A percentile compares a stretch with the other conserved stretches of the same genome.
These are phyloP conservation scores for Virgularia gustaviana DNA, from an alignment of 92 coral and sea anemone species.

Conservation along the genomic window DNA sequence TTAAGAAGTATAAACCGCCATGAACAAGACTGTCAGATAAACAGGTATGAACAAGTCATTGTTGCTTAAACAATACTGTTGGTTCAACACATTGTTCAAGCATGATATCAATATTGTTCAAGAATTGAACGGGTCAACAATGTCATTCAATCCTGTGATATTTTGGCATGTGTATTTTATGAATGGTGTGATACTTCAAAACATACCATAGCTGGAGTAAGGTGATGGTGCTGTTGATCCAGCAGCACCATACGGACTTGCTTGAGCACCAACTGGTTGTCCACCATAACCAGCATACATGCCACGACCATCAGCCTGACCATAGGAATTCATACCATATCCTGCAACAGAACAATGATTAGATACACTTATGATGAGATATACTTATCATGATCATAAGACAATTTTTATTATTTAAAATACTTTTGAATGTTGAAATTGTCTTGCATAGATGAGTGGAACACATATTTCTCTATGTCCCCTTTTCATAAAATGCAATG, in stretches of 20 bases:
- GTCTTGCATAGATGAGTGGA: neutral
- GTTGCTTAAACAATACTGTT: no score
- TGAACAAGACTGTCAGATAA: no score
- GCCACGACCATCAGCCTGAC: conserved; percentile 39
- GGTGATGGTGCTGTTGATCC: conserved; percentile 17
- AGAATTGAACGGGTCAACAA: no score
- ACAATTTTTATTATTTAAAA: no score
- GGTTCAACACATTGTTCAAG: no score
- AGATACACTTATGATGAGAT: neutral
- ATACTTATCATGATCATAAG: neutral
- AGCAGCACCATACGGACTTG: conserved; percentile 25
- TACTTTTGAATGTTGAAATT: no score
- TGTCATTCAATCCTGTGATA: no score
- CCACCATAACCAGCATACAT: conserved; percentile 59
- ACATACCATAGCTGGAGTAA: conserved; percentile 19
- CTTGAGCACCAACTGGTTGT: conserved; percentile 25
- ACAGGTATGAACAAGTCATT: no score
- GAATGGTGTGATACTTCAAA: no score
- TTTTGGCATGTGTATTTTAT: no score
- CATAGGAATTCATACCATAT: conserved; percentile 44
- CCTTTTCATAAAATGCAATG: conserved; percentile 8
- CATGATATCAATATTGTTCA: no score
- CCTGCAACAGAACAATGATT: neutral
- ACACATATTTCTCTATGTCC: neutral
- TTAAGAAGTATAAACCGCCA: no score